Conservation (phyloP, 2,797 vertebrate species). For the Falco peregrinus region DNA sequence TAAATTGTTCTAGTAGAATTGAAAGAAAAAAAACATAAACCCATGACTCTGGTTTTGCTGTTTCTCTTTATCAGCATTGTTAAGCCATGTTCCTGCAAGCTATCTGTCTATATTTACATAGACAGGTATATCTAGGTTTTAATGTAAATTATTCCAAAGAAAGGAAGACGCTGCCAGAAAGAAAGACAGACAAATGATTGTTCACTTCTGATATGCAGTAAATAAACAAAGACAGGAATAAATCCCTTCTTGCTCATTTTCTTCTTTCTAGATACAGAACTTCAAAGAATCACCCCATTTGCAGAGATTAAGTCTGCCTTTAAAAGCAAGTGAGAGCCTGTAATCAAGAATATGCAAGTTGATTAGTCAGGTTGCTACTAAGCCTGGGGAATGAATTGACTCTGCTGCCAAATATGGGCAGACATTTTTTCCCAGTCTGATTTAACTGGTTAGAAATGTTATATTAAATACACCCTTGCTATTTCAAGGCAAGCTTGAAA, state of each 20-base stretch:
- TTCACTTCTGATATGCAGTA: neutral
- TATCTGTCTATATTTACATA: neutral
- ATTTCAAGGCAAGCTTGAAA: constrained; percentile 61
- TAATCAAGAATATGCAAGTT: constrained; percentile 34
- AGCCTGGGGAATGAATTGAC: constrained; percentile 50
- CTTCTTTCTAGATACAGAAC: neutral
- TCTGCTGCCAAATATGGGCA: constrained; percentile 63
- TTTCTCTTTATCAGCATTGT: neutral
- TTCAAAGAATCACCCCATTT: neutral
- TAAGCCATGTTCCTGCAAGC: neutral
- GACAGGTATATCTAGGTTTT: neutral
- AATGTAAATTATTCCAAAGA: neutral
- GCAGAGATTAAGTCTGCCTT: constrained; percentile 30
- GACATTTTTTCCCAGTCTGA: neutral
- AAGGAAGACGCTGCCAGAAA: neutral
- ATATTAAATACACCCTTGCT: constrained; percentile 24
- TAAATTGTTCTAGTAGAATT: neutral
- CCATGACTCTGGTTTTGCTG: neutral
- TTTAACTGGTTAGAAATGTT: constrained; percentile 28
- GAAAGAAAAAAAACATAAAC: neutral
- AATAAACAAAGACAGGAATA: neutral
- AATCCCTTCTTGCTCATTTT: neutral
- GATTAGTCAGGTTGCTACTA: constrained; percentile 22
- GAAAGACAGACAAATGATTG: neutral
- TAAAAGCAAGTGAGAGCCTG: constrained; percentile 24